A percentile compares a stretch with the other conserved stretches of the same genome.
phyloP scores from a whole-genome alignment of 2,888 invertebrate species.

The Folsomia candida region DNA sequence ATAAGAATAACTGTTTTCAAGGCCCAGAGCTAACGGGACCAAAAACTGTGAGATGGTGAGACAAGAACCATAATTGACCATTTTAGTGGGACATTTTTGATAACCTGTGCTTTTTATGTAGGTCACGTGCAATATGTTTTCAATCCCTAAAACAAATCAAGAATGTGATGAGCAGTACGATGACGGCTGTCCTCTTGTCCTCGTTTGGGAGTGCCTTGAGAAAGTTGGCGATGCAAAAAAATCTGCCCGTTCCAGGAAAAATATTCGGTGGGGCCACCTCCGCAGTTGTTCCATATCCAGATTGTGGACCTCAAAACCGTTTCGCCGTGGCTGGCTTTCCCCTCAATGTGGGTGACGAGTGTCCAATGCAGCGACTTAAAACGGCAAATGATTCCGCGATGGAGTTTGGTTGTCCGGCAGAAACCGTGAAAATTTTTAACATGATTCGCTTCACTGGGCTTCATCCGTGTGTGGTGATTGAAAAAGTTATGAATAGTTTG shows the following conservation, averaged over 20 bases:
- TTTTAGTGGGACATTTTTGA: too few species aligned
- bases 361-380: constrained; percentile 28
- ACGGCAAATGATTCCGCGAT: constrained; percentile 31
- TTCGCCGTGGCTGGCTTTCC: constrained; percentile 41
- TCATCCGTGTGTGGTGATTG: constrained; percentile 30
- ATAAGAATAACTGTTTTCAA: constrained; percentile 39
- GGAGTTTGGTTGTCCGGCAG: constrained; percentile 31
- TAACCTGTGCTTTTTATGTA: background rate
- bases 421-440: constrained; percentile 38
- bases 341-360: constrained; percentile 25
- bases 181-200: constrained; percentile 33
- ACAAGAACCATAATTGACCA: too few species aligned
- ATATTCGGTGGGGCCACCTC: constrained; percentile 40
- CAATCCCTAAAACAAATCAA: constrained; percentile 11
- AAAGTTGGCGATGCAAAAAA: constrained; percentile 39
- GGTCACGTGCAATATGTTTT: background rate
- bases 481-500: constrained; percentile 36
- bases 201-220: constrained; percentile 35
- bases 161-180: constrained; percentile 15
- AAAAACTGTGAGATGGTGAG: constrained; percentile 35
- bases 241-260: constrained; percentile 35
- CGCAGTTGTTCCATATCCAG: constrained; percentile 45
- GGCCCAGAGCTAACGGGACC: constrained; percentile 37
- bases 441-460: constrained; percentile 40
- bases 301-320: constrained; percentile 40